phyloP scores from a whole-genome alignment of 2,113 vertebrate genomes.

The Aspiorhynchus laticeps region DNA sequence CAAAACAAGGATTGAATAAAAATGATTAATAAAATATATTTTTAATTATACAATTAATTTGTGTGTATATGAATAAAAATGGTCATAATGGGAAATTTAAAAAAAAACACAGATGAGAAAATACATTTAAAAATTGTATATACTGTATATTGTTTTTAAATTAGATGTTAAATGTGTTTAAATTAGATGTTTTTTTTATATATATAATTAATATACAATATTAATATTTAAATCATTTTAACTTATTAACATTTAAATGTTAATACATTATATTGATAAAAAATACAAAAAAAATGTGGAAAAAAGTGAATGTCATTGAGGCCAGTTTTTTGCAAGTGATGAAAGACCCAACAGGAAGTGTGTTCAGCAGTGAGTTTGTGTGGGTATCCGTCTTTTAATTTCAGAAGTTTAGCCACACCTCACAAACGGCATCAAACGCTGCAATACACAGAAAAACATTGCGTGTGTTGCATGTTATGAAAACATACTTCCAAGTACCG shows the following conservation, averaged over 20 bases:
- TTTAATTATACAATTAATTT: too few species aligned
- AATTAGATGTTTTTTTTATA: too few species aligned
- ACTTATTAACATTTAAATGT: too few species aligned
- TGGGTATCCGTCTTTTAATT: constrained; percentile 32
- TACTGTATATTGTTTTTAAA: too few species aligned
- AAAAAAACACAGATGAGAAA: background rate
- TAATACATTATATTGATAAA: too few species aligned
- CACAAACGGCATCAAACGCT: background rate
- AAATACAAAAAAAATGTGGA: too few species aligned
- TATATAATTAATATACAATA: too few species aligned
- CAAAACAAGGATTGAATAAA: background rate
- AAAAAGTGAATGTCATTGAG: background rate
- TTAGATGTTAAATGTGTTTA: too few species aligned
- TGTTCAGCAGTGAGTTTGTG: constrained; percentile 32
- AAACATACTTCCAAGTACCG: background rate
- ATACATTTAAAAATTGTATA: background rate
- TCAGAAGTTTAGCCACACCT: constrained; percentile 3
- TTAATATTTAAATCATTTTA: too few species aligned
- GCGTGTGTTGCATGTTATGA: background rate
- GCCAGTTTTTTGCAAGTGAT: constrained; percentile 10
- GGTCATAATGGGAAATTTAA: background rate
- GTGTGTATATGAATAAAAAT: background rate
- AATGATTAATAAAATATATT: too few species aligned
- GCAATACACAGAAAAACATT: constrained; percentile 4
- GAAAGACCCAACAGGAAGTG: constrained; percentile 51